These are phyloP conservation scores for Teleogryllus oceanicus DNA, from an alignment of 2,888 invertebrate species.

Conservation along the genomic window DNA sequence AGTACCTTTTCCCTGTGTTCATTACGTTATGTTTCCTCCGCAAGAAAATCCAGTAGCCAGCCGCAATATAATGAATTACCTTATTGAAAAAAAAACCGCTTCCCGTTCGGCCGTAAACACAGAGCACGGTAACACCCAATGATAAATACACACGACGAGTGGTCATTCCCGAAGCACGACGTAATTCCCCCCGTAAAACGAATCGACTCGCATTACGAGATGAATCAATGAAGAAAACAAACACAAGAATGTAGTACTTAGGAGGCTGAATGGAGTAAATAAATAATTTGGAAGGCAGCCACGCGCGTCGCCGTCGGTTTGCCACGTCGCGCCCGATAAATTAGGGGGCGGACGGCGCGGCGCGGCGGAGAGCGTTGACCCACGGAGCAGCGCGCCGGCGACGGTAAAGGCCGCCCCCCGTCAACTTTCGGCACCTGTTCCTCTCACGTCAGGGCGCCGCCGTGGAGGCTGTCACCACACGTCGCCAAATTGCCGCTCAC, in stretches of 20 bases:
- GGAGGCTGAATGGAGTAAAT: slow-evolving; percentile 18
- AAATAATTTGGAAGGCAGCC: slow-evolving; percentile 9
- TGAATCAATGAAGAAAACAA: slow-evolving; percentile 18
- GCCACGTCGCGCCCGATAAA: not conserved
- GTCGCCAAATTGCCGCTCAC: slow-evolving; percentile 34
- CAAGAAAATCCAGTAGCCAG: no score
- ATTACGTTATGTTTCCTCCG: no score
- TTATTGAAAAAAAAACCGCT: no score
- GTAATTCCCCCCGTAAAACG: not conserved
- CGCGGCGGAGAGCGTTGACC: not conserved
- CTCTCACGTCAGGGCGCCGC: slow-evolving; percentile 27
- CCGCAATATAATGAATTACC: no score
- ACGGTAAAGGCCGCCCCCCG: not conserved
- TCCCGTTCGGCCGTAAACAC: no score
- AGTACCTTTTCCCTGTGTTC: no score
- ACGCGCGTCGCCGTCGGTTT: not conserved
- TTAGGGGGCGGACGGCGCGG: not conserved
- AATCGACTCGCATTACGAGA: not conserved
- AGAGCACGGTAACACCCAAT: not conserved
- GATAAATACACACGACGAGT: slow-evolving; percentile 1
- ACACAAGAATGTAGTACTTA: slow-evolving; percentile 5
- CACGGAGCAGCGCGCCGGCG: not conserved
- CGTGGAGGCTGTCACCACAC: slow-evolving; percentile 29
- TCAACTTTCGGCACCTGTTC: slow-evolving; percentile 35
- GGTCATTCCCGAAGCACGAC: not conserved